Percentiles rank a stretch among this genome's conserved stretches.
phyloP scores from a whole-genome alignment of 37 sponge, comb jelly and placozoan species.

The Haliclona indistincta region DNA sequence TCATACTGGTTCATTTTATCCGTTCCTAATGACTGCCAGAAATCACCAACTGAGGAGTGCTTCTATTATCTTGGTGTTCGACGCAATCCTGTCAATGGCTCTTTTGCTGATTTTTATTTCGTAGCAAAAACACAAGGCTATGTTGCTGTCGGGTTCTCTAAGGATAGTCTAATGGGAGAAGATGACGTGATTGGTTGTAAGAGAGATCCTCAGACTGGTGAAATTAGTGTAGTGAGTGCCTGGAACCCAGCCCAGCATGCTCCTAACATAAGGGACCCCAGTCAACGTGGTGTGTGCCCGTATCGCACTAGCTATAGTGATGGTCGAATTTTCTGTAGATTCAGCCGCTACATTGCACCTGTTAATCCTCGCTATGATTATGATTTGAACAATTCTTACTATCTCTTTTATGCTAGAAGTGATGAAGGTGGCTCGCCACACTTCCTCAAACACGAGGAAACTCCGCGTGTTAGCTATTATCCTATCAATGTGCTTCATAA shows the following conservation, averaged over 20 bases:
- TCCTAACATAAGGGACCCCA: background rate
- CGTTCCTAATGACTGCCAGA: too few relatives aligned
- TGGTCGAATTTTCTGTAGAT: conserved; percentile 15
- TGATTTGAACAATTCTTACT: conserved; percentile 7
- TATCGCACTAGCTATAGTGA: background rate
- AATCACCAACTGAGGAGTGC: too few relatives aligned
- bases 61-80: conserved; percentile 17
- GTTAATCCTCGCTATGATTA: conserved; percentile 9
- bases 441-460: too few relatives aligned
- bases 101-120: conserved; percentile 28
- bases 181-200: conserved; percentile 33
- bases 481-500: too few relatives aligned
- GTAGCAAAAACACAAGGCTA: conserved; percentile 13
- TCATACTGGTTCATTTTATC: too few relatives aligned
- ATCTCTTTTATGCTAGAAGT: conserved; percentile 22
- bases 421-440: too few relatives aligned
- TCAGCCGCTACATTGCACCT: conserved; percentile 8
- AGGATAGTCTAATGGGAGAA: too few relatives aligned
- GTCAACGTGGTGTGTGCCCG: background rate
- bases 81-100: conserved; percentile 8
- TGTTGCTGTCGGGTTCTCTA: conserved; percentile 22
- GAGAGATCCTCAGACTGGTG: background rate
- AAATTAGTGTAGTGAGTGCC: background rate
- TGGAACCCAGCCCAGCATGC: background rate
- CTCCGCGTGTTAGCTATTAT: too few relatives aligned